Conservation (phyloP, 2,888 invertebrate genomes). For the Drosophila melanosoma region DNA sequence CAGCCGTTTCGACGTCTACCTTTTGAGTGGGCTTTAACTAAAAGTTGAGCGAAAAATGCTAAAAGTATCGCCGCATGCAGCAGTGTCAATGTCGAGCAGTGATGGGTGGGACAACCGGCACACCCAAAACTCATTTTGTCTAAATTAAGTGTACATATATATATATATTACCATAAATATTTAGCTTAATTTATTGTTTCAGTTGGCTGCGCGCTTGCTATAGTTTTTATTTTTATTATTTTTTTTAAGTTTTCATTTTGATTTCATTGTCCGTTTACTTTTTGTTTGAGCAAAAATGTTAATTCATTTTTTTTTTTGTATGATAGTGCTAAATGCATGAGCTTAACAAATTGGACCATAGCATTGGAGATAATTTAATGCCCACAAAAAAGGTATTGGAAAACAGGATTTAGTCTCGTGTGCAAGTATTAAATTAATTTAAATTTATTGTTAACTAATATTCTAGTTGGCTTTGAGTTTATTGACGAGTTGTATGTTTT, state of each 20-base stretch:
- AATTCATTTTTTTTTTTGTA: slow-evolving; percentile 9
- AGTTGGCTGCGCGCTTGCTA: slow-evolving; percentile 37
- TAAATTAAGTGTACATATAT: slow-evolving; percentile 60
- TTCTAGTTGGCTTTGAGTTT: background rate
- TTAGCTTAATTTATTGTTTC: slow-evolving; percentile 77
- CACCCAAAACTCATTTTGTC: slow-evolving; percentile 72
- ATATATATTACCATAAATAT: slow-evolving; percentile 49
- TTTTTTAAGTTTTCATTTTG: slow-evolving; percentile 36
- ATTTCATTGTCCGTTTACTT: slow-evolving; percentile 17
- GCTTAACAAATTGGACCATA: slow-evolving; percentile 71
- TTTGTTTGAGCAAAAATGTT: slow-evolving; percentile 8
- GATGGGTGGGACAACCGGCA: slow-evolving; percentile 38
- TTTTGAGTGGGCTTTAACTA: slow-evolving; percentile 46
- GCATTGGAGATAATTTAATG: slow-evolving; percentile 60
- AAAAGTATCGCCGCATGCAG: slow-evolving; percentile 66
- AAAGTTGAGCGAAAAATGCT: slow-evolving; percentile 33
- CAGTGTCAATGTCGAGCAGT: slow-evolving; percentile 73
- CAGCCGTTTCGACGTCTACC: slow-evolving; percentile 8
- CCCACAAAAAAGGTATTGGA: slow-evolving; percentile 39
- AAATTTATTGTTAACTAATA: slow-evolving; percentile 10
- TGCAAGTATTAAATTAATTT: slow-evolving; percentile 18
- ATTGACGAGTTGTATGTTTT: slow-evolving; percentile 11
- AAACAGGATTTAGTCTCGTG: slow-evolving; percentile 50
- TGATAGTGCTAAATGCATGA: slow-evolving; percentile 57
- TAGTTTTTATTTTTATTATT: slow-evolving; percentile 17